Percentiles rank a stretch among this genome's conserved stretches.
phyloP scores from a whole-genome alignment of 2,113 vertebrate species.

The Oxyruncus cristatus region DNA sequence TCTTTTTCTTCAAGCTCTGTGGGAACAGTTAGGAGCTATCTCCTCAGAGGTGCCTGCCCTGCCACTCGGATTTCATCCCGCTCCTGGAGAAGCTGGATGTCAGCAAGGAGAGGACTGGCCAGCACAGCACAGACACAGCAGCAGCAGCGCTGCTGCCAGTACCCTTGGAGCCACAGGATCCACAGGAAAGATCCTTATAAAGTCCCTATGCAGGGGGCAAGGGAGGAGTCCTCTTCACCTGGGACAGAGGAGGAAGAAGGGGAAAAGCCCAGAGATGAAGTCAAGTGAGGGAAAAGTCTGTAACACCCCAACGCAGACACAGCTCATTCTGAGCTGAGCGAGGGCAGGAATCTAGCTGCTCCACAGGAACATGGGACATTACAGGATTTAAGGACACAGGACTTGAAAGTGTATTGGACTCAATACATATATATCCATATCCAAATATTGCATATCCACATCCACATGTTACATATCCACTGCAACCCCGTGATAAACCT shows the following conservation, averaged over 20 bases:
- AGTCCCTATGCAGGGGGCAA: background rate
- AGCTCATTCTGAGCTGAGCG: background rate
- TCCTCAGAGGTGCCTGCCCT: conserved; percentile 56
- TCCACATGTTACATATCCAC: background rate
- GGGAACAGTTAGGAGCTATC: conserved; percentile 54
- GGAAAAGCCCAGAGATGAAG: background rate
- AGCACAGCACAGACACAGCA: background rate
- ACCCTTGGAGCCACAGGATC: background rate
- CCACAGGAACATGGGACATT: background rate
- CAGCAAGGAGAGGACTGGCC: background rate
- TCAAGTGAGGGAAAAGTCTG: background rate
- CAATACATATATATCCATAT: background rate
- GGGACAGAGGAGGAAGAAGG: background rate
- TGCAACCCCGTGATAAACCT: background rate
- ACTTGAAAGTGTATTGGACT: background rate
- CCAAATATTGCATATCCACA: background rate
- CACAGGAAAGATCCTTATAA: fast-evolving
- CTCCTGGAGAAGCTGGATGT: background rate
- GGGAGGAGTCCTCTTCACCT: background rate
- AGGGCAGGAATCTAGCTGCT: background rate
- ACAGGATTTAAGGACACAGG: background rate
- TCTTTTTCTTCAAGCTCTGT: conserved; percentile 53
- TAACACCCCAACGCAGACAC: background rate
- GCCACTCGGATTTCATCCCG: conserved; percentile 14
- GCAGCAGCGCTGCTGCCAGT: background rate